Conservation (phyloP, 2,888 invertebrate species). For the Pomacea canaliculata region DNA sequence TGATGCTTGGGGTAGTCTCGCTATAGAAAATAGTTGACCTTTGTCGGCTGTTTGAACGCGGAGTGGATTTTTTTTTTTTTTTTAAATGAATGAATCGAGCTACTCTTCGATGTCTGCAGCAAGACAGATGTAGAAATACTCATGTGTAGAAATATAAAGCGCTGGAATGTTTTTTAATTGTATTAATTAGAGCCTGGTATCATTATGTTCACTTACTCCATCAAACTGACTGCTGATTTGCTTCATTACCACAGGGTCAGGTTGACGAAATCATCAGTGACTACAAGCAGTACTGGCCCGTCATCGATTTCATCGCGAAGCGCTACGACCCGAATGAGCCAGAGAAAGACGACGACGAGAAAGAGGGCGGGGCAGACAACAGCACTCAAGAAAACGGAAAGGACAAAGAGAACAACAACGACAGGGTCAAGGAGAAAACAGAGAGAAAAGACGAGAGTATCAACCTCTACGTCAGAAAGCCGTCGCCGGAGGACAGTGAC, state of each 20-base stretch:
- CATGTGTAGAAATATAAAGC: too few relatives aligned
- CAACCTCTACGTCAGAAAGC: slow-evolving; percentile 12
- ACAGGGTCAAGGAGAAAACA: slow-evolving; percentile 26
- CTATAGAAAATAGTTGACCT: too few relatives aligned
- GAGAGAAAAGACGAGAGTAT: slow-evolving; percentile 30
- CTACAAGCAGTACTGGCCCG: slow-evolving; percentile 65
- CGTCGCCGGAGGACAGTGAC: neutral
- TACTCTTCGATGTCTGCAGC: too few relatives aligned
- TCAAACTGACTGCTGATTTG: too few relatives aligned
- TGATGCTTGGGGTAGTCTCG: neutral
- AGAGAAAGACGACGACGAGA: slow-evolving; percentile 38
- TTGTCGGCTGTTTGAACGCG: too few relatives aligned
- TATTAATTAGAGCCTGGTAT: too few relatives aligned
- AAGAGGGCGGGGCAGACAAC: slow-evolving; percentile 26
- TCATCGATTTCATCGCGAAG: slow-evolving; percentile 58
- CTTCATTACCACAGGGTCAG: slow-evolving; percentile 43
- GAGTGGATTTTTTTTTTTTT: neutral
- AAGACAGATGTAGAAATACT: too few relatives aligned
- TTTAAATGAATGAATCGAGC: neutral
- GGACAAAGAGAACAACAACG: slow-evolving; percentile 10
- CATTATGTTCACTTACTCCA: too few relatives aligned
- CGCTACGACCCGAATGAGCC: slow-evolving; percentile 40
- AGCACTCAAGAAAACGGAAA: slow-evolving; percentile 6
- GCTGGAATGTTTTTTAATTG: too few relatives aligned
- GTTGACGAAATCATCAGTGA: slow-evolving; percentile 62